Percentiles rank a stretch among this genome's conserved stretches.
phyloP scores from a whole-genome alignment of 2,888 invertebrate genomes.

The Dorcus hopei region DNA sequence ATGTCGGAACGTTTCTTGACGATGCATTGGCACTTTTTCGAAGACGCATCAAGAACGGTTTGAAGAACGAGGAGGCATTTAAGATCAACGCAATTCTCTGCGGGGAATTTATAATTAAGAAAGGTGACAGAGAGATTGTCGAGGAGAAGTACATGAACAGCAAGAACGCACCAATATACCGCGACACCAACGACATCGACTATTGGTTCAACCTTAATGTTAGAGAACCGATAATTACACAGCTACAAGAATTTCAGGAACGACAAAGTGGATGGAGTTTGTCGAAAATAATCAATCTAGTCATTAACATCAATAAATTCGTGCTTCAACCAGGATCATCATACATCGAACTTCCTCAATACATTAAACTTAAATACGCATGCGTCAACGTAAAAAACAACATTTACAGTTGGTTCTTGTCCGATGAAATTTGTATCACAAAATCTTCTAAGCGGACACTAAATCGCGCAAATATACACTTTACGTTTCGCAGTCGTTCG shows the following conservation, averaged over 20 bases:
- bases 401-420: no score
- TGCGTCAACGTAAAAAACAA: constrained; percentile 16
- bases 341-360: constrained; percentile 22
- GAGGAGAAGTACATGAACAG: constrained; percentile 31
- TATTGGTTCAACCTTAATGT: constrained; percentile 26
- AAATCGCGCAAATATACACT: no score
- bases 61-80: constrained; percentile 20
- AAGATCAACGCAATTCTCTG: constrained; percentile 23
- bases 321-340: constrained; percentile 26
- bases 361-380: constrained; percentile 7
- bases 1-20: constrained; percentile 16
- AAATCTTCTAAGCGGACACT: no score
- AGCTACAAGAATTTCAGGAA: constrained; percentile 31
- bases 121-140: constrained; percentile 16
- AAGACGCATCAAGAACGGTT: constrained; percentile 15
- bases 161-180: constrained; percentile 23
- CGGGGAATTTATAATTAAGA: constrained; percentile 20
- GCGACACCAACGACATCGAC: constrained; percentile 18
- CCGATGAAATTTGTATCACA: no score
- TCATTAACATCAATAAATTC: constrained; percentile 29
- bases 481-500: no score
- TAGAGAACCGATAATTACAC: constrained; percentile 16
- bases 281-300: constrained; percentile 21
- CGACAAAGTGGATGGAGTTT: constrained; percentile 28
- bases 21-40: constrained; percentile 16